phyloP scores from a whole-genome alignment of 2,797 vertebrate genomes.

The Catamblyrhynchus diadema region DNA sequence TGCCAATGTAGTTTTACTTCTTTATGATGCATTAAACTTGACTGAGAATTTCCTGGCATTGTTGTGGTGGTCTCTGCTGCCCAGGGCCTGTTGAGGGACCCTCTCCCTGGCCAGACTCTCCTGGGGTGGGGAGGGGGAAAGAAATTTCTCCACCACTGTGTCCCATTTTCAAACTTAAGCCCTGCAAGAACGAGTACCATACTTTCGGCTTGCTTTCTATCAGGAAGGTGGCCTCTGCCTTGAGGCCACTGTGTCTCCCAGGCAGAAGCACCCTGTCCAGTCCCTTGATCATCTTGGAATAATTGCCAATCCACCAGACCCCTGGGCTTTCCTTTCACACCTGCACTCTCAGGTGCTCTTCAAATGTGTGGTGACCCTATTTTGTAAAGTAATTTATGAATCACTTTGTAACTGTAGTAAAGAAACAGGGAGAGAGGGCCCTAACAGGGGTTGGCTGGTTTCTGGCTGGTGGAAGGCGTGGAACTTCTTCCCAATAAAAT shows the following conservation, averaged over 20 bases:
- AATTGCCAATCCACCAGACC: not conserved
- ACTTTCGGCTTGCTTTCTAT: not conserved
- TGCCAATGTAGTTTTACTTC: constrained; percentile 94
- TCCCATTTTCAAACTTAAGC: not conserved
- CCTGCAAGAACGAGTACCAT: not conserved
- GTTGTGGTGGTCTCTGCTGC: not conserved
- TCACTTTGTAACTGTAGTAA: not conserved
- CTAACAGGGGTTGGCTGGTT: fast-evolving
- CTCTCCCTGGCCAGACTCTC: not conserved
- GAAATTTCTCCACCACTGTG: not conserved
- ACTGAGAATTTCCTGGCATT: constrained; percentile 68
- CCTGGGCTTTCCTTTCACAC: not conserved
- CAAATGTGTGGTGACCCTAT: not conserved
- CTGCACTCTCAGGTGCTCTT: not conserved
- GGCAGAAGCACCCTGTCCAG: not conserved
- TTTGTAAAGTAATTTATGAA: not conserved
- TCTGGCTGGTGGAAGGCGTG: not conserved
- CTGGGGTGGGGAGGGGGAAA: fast-evolving
- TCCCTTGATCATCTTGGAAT: not conserved
- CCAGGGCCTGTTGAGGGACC: not conserved
- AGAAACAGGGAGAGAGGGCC: too few species aligned
- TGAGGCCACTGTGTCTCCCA: not conserved
- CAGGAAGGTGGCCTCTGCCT: not conserved
- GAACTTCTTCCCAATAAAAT: not conserved
- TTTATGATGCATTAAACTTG: constrained; percentile 89